These are phyloP conservation scores for Ditula angustiorana DNA, from an alignment of 2,888 invertebrate genomes.

Conservation along the genomic window DNA sequence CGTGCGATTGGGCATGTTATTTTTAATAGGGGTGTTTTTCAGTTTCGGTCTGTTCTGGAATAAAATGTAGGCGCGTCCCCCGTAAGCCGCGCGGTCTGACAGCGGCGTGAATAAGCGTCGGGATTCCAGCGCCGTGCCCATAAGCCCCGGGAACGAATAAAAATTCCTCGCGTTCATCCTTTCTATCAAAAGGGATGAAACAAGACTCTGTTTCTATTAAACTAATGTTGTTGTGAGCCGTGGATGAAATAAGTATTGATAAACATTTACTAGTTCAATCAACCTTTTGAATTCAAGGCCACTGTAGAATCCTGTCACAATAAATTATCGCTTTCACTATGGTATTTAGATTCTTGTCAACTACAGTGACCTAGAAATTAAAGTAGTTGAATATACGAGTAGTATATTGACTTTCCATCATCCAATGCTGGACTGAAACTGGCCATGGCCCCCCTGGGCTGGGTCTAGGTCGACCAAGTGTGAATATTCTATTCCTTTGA, in stretches of 20 bases:
- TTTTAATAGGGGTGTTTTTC: slow-evolving; percentile 6
- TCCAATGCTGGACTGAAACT: no score
- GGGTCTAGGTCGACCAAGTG: no score
- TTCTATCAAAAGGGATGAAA: slow-evolving; percentile 64
- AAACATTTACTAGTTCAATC: no score
- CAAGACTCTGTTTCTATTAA: slow-evolving; percentile 57
- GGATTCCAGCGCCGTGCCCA: slow-evolving; percentile 32
- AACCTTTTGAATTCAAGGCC: no score
- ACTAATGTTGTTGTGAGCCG: slow-evolving; percentile 43
- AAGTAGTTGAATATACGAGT: no score
- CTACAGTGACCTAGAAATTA: no score
- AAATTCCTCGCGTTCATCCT: slow-evolving; percentile 56
- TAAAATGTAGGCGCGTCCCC: slow-evolving; percentile 6
- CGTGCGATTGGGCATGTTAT: slow-evolving; percentile 8
- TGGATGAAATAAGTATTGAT: slow-evolving; percentile 41
- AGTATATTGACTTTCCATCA: no score
- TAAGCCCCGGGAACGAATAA: slow-evolving; percentile 51
- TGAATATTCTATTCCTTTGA: no score
- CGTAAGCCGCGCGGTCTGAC: slow-evolving; percentile 15
- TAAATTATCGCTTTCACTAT: no score
- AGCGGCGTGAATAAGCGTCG: slow-evolving; percentile 20
- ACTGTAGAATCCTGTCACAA: no score
- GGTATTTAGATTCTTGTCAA: no score
- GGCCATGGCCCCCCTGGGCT: no score
- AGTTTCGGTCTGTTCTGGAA: not conserved